Conservation (phyloP, 2,113 vertebrate species). For the Notiomystis cincta region DNA sequence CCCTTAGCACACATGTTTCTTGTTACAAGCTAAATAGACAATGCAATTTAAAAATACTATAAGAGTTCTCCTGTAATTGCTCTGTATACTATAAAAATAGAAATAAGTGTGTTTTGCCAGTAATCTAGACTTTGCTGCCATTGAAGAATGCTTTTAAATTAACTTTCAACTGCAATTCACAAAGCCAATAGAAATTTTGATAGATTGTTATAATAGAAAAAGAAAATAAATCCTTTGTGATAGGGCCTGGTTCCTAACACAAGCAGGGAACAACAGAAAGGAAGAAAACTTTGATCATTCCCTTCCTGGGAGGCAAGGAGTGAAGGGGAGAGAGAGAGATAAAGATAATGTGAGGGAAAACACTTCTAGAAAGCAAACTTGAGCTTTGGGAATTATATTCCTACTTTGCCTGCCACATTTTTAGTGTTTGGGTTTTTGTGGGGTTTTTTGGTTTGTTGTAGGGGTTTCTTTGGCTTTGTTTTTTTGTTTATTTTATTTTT, state of each 20-base stretch:
- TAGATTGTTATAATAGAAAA: not conserved
- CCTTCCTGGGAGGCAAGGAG: not conserved
- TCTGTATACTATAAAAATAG: not conserved
- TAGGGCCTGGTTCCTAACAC: not conserved
- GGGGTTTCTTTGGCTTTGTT: too few species aligned
- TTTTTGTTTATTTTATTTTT: not conserved
- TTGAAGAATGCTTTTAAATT: conserved; percentile 6
- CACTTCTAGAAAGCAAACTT: not conserved
- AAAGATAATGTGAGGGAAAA: not conserved
- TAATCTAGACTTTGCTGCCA: not conserved
- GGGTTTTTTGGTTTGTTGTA: not conserved
- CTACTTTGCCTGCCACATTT: not conserved
- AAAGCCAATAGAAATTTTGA: not conserved
- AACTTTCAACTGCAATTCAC: not conserved
- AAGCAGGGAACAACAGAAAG: not conserved
- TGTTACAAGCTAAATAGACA: conserved; percentile 9
- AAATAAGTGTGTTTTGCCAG: not conserved
- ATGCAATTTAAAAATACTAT: conserved; percentile 10
- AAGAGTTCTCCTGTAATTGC: not conserved
- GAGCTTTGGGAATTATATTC: not conserved
- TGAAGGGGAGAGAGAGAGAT: not conserved
- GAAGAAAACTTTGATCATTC: not conserved
- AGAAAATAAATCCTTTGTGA: not conserved
- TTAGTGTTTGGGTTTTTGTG: too few species aligned
- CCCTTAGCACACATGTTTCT: not conserved